Evolutionary conservation across 1,140 invertebrate species (phyloP).

Genomic region (Papilio polytes): DNA sequence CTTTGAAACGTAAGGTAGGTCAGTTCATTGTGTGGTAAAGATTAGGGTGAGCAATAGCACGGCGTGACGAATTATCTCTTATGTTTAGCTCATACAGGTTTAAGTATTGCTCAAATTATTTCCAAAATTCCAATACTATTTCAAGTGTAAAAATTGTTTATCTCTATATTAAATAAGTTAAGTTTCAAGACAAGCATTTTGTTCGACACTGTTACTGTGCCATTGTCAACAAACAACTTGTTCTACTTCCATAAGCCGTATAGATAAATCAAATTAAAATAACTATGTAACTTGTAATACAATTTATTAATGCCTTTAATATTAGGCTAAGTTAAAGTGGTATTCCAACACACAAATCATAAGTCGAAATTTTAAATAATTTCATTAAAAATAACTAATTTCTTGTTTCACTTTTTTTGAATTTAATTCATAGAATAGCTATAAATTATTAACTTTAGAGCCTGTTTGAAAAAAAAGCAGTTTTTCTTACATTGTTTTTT

Average conservation of each 20-base stretch:
- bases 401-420: too few species aligned
- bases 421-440: too few species aligned
- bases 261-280: conserved; percentile 32
- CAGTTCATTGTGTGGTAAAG: not conserved
- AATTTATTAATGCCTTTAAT: not conserved
- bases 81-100: not conserved
- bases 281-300: not conserved
- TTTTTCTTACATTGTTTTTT: too few species aligned
- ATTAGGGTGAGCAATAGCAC: not conserved
- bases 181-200: not conserved
- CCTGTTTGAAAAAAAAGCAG: too few species aligned
- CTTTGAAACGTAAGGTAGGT: conserved; percentile 35
- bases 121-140: not conserved
- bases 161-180: not conserved
- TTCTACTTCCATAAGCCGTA: conserved; percentile 19
- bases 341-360: not conserved
- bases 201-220: not conserved
- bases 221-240: conserved; percentile 18
- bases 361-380: too few species aligned
- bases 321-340: not conserved
- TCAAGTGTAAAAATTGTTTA: not conserved
- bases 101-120: not conserved
- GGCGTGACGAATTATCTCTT: not conserved
- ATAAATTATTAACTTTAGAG: too few species aligned
- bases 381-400: too few species aligned